Evolutionary conservation across 2,888 invertebrate genomes (phyloP), one percentile per base, ranked within the genome.

Genomic region (Trimorus sp.): DNA sequence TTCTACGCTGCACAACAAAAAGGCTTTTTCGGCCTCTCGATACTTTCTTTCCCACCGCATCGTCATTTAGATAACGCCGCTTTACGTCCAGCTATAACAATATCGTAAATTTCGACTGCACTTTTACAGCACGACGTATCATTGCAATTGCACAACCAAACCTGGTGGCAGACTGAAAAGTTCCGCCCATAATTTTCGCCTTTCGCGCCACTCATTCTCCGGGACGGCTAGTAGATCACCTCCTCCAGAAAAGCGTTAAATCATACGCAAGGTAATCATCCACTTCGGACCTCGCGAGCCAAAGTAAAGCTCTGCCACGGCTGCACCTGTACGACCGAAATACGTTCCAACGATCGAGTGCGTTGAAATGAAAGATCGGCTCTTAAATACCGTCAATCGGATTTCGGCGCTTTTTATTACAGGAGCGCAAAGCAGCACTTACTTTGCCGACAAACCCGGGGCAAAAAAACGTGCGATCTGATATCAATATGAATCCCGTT

Each of bases 81-180:
- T 66, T 40, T 42, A 58, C 65, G 49, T 74, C 49, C 74, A 66
- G 66, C 68, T 75, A 66, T 45, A 75, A 60, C 42, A 69, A 51
- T 58, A 70, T 77, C 77, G 58, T 77, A 77, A 77, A 69, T 69
- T 70, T 70, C 16, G 51, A 70, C 49, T 60, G 8, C 51, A 53
- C 38, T 63, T 77, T 62, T 77, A 65, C 37, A 58, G 36, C 48
- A 77, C 63, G 15, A 70, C 69, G 51, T 58, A 77, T 70, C 16
- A 70, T 51, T 56, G 26, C 65, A 69, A 77, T 77, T 77, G 42
- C 16, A 49, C 49, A 7, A 26, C 42, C 60, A 40, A 26, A 26
- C 26, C 26, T 26, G 26, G 26, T 26, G 26, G 26, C 26, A 26
- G 26, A 3, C 51, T 12, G 40, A 62, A 71, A 63, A 65, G 37